Evolutionary conservation across 2,797 vertebrate genomes (phyloP).

Genomic region (Telmatherina bonti): DNA sequence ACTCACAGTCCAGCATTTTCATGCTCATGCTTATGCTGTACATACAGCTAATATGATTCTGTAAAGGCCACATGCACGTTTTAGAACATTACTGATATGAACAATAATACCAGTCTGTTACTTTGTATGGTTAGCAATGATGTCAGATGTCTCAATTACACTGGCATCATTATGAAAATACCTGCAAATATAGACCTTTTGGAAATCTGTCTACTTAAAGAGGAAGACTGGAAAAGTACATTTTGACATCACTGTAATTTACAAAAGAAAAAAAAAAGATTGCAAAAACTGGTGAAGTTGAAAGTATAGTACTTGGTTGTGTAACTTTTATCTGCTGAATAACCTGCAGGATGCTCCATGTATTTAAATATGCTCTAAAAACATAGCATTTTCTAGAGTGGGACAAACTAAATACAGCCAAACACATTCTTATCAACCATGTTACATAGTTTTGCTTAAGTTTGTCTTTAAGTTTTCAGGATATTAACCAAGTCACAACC

Average conservation of each 20-base stretch:
- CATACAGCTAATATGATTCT: constrained; percentile 70
- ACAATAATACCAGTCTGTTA: constrained; percentile 37
- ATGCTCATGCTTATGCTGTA: constrained; percentile 78
- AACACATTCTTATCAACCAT: constrained; percentile 7
- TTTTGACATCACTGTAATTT: constrained; percentile 63
- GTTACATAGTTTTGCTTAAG: not conserved
- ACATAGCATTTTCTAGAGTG: not conserved
- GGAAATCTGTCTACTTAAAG: constrained; percentile 46
- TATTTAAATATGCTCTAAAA: constrained; percentile 11
- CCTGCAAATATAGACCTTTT: constrained; percentile 68
- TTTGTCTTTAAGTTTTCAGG: not conserved
- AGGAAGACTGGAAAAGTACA: constrained; percentile 67
- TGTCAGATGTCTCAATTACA: constrained; percentile 54
- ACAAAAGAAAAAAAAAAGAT: constrained; percentile 45
- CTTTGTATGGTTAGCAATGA: constrained; percentile 41
- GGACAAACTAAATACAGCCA: constrained; percentile 6
- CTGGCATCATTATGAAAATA: constrained; percentile 65
- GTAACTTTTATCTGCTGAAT: constrained; percentile 21
- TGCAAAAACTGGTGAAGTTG: constrained; percentile 50
- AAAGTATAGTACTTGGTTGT: constrained; percentile 50
- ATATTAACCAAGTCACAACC: constrained; percentile 1
- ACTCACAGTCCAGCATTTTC: constrained; percentile 60
- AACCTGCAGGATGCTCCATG: constrained; percentile 35
- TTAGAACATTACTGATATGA: constrained; percentile 54
- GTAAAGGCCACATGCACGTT: constrained; percentile 82